Base-by-base conservation (phyloP, 2,888 invertebrate species). In the Xylota segnis region DNA sequence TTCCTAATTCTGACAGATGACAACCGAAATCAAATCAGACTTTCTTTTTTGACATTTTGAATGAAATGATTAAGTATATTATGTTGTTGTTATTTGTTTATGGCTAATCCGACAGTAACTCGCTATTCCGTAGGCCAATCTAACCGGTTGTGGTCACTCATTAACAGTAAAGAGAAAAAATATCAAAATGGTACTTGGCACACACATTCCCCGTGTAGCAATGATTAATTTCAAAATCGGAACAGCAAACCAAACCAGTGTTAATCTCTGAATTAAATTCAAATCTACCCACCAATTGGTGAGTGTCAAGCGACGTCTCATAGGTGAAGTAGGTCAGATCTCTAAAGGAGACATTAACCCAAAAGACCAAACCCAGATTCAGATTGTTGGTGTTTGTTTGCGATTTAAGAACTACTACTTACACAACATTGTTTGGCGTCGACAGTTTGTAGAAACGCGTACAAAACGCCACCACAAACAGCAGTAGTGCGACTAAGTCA, bases 391-490 rank as follows among this genome's bases (percentile, higher is more conserved):
- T 37, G 23, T 23, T 2, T 23, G 23, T 23, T 2, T 23, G 23
- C 27, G 10, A 37, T 37, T 37, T 14, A 18, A 7, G 5, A n/a
- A 9, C 10, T 12, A 7, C 54, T 70, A 95, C 97, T 95, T 94
- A 98, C 98, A 98, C 98, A 90, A 98, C 96, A 93, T 96, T 95
- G 87, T 94, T 94, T 0, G 98, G 98, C 90, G 97, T 95, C 88
- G 96, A 95, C 54, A 98, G 93, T 89, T 95, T 95, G 92, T 97
- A 97, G 90, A 98, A 94, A 88, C 98, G 94, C 29, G 97, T 97
- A 18, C 93, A 91, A 71, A 98, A 92, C 52, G 96, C 96, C 87
- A 95, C 89, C 12, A 94, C 78, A 90, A 98, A 95, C 75, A 98
- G 93, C 56, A 93, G 88, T 83, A 96, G 88, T 71, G 96, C 96